phyloP scores from a whole-genome alignment of 2,888 invertebrate genomes.

The Spatulosminthurus flaviceps region DNA sequence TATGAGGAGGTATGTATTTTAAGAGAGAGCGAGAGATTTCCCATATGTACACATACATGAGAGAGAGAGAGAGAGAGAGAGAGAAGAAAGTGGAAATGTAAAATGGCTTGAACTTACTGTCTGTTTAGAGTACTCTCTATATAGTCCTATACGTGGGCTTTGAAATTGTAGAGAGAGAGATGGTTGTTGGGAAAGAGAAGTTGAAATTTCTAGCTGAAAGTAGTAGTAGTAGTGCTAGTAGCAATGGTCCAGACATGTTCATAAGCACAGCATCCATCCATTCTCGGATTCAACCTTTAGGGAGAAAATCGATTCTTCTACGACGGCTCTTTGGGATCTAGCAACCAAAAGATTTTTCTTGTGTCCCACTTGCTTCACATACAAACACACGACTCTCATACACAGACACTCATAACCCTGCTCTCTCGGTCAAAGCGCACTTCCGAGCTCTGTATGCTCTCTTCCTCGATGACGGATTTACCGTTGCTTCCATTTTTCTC shows the following conservation, averaged over 20 bases:
- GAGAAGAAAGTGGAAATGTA: not conserved
- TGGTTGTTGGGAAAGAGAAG: constrained; percentile 3
- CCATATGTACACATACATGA: not conserved
- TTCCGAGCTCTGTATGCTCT: constrained; percentile 27
- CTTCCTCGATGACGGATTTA: constrained; percentile 27
- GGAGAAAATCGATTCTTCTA: constrained; percentile 48
- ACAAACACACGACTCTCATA: constrained; percentile 25
- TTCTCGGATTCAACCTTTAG: constrained; percentile 34
- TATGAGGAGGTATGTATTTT: too few relatives aligned
- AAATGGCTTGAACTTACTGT: not conserved
- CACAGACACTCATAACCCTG: constrained; percentile 25
- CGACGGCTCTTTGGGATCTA: constrained; percentile 49
- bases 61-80: too few relatives aligned
- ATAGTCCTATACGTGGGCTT: not conserved
- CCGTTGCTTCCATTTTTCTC: constrained; percentile 14
- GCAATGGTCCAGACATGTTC: constrained; percentile 41
- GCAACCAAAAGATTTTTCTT: constrained; percentile 37
- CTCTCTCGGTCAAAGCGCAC: constrained; percentile 41
- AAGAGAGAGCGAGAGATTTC: not conserved
- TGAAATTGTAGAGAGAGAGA: constrained; percentile 1
- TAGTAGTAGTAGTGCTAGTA: not conserved
- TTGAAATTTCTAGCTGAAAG: not conserved
- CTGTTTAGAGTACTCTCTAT: not conserved
- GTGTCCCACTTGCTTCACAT: constrained; percentile 35
- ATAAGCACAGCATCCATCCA: constrained; percentile 35